Conservation (phyloP, 2,888 invertebrate species). For the Pterostichus madidus region DNA sequence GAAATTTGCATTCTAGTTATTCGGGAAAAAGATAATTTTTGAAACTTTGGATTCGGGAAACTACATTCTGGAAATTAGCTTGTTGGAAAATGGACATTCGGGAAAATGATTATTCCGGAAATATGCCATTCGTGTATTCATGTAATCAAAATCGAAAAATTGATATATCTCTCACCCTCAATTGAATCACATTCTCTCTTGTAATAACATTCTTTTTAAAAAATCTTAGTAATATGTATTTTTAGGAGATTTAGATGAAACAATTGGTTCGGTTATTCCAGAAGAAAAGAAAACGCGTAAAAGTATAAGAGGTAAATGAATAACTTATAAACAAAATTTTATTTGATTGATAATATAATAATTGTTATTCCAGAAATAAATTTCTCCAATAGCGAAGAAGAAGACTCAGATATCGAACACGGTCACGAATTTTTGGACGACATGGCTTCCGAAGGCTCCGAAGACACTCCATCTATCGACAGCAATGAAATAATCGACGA, state of each 20-base stretch:
- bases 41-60: too few species aligned
- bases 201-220: not conserved
- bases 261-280: not conserved
- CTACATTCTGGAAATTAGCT: too few species aligned
- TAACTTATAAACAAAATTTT: not conserved
- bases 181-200: not conserved
- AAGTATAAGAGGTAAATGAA: not conserved
- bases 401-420: slow-evolving; percentile 54
- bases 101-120: too few species aligned
- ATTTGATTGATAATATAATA: not conserved
- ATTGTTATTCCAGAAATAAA: not conserved
- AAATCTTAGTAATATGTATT: not conserved
- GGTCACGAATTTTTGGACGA: slow-evolving; percentile 70
- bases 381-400: slow-evolving; percentile 18
- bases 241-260: slow-evolving; percentile 39
- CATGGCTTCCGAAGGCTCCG: slow-evolving; percentile 75
- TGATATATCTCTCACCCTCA: not conserved
- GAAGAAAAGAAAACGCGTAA: slow-evolving; percentile 40
- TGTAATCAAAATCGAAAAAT: too few species aligned
- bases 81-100: too few species aligned
- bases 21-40: too few species aligned
- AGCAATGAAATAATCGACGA: slow-evolving; percentile 75
- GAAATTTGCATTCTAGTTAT: too few species aligned
- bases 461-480: slow-evolving; percentile 75
- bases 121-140: too few species aligned